Percentiles rank a stretch among this genome's conserved stretches.
Conservation (phyloP, 2,888 invertebrate genomes). For the Subacronicta megacephala region DNA sequence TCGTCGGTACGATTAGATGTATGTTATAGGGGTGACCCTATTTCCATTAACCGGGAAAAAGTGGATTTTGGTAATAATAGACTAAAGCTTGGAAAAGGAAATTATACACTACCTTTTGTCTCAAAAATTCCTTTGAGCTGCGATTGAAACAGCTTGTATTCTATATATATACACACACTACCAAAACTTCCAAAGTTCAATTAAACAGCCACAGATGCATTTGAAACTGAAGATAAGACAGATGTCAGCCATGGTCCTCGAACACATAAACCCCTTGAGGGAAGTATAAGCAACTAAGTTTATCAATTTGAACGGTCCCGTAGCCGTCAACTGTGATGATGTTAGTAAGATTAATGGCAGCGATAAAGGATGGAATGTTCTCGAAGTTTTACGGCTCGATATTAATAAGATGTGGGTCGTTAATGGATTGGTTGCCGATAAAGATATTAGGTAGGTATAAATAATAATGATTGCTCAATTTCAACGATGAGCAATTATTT, state of each 20-base stretch:
- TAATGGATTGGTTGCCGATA: constrained; percentile 7
- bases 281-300: constrained; percentile 23
- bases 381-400: constrained; percentile 12
- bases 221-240: neutral
- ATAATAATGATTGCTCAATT: too few relatives aligned
- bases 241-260: constrained; percentile 12
- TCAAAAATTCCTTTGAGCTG: too few relatives aligned
- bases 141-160: too few relatives aligned
- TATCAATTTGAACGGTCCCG: constrained; percentile 20
- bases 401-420: constrained; percentile 3
- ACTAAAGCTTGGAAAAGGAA: too few relatives aligned
- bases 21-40: too few relatives aligned
- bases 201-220: constrained; percentile 3
- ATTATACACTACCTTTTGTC: too few relatives aligned
- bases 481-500: neutral
- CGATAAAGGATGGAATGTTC: constrained; percentile 4
- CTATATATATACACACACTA: neutral
- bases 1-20: too few relatives aligned
- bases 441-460: neutral
- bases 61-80: too few relatives aligned
- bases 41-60: too few relatives aligned
- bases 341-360: constrained; percentile 32
- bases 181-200: neutral
- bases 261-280: constrained; percentile 4
- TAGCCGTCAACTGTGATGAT: constrained; percentile 17